A percentile compares a stretch with the other conserved stretches of the same genome.
phyloP scores from a whole-genome alignment of 2,888 invertebrate genomes.

The Azorinus chamasolen region DNA sequence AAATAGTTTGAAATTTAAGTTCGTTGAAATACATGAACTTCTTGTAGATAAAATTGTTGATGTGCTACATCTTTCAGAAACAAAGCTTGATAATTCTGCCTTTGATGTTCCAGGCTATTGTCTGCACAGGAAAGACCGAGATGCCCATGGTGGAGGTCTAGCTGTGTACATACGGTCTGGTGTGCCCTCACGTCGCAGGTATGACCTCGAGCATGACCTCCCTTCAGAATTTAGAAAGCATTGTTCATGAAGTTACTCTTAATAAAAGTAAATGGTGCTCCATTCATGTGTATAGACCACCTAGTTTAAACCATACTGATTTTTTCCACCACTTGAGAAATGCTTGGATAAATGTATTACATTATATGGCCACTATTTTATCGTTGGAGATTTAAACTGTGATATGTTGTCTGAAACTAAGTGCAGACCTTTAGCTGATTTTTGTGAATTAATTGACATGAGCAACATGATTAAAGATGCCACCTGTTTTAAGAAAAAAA shows the following conservation, averaged over 20 bases:
- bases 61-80: constrained; percentile 19
- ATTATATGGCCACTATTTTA: constrained; percentile 19
- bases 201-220: no score
- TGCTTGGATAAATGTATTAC: constrained; percentile 25
- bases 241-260: constrained; percentile 22
- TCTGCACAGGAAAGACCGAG: constrained; percentile 22
- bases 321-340: constrained; percentile 4
- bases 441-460: no score
- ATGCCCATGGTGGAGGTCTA: constrained; percentile 31
- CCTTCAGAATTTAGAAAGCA: constrained; percentile 26
- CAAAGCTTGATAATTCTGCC: no score
- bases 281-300: constrained; percentile 28
- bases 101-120: constrained; percentile 17
- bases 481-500: no score
- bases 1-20: constrained; percentile 36
- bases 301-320: neutral
- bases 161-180: no score
- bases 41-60: constrained; percentile 15
- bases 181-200: no score
- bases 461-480: no score
- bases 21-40: constrained; percentile 4
- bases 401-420: no score
- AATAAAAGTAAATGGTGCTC: constrained; percentile 27
- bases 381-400: no score
- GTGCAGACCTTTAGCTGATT: no score